phyloP scores from a whole-genome alignment of 2,797 vertebrate genomes.

The Melanotaenia nigrans region DNA sequence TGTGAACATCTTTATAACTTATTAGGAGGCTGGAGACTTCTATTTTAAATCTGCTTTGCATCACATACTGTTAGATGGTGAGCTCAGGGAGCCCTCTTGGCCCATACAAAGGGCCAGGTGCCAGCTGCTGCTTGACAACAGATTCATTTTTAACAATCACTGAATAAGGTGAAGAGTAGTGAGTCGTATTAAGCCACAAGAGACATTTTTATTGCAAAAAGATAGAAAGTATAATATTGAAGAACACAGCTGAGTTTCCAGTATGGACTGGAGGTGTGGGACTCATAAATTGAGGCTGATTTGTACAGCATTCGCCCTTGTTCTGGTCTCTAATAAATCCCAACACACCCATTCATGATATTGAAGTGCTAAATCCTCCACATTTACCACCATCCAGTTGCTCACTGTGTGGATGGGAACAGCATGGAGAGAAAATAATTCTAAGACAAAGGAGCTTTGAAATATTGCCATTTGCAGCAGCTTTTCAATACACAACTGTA shows the following conservation, averaged over 20 bases:
- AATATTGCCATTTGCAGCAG: not conserved
- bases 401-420: not conserved
- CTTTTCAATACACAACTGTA: not conserved
- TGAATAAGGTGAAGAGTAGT: too few species aligned
- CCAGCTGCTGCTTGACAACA: too few species aligned
- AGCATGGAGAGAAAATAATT: not conserved
- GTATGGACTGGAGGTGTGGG: not conserved
- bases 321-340: constrained; percentile 9
- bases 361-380: not conserved
- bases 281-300: not conserved
- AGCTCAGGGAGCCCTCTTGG: too few species aligned
- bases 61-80: too few species aligned
- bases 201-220: too few species aligned
- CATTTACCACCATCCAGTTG: not conserved
- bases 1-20: too few species aligned
- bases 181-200: too few species aligned
- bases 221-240: too few species aligned
- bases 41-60: too few species aligned
- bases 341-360: not conserved
- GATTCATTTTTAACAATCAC: too few species aligned
- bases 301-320: not conserved
- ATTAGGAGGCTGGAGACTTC: too few species aligned
- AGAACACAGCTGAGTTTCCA: not conserved
- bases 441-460: not conserved
- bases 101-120: too few species aligned